Evolutionary conservation across 2,113 vertebrate species (phyloP).

Genomic region (Scomber scombrus): DNA sequence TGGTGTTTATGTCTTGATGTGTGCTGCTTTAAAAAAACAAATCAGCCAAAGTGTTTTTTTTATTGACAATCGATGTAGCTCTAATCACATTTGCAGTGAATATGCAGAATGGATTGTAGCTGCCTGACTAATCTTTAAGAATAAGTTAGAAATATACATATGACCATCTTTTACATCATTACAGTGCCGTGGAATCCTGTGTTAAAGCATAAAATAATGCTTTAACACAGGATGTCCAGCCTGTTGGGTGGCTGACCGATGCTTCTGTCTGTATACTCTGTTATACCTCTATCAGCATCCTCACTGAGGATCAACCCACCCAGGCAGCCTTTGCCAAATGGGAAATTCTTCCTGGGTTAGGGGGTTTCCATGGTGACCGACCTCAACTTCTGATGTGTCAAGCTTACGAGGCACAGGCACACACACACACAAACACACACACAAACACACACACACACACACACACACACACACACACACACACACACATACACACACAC

Average conservation of each 20-base stretch:
- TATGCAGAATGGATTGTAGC: not conserved
- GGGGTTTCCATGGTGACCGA: conserved; percentile 67
- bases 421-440: conserved; percentile 9
- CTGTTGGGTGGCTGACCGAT: conserved; percentile 1
- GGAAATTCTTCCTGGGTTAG: conserved; percentile 26
- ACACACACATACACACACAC: conserved; percentile 24
- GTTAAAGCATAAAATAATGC: no score
- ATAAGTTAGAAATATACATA: no score
- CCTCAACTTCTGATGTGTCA: conserved; percentile 39
- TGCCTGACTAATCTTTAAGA: not conserved
- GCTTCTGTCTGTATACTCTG: not conserved
- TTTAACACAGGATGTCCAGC: not conserved
- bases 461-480: not conserved
- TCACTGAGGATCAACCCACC: not conserved
- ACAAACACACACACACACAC: conserved; percentile 15
- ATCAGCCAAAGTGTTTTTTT: no score
- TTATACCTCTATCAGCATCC: conserved; percentile 10
- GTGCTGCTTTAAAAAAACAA: no score
- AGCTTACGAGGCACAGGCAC: not conserved
- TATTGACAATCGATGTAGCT: no score
- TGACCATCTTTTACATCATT: not conserved
- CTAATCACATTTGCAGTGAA: no score
- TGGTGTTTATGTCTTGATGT: no score
- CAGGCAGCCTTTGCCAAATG: conserved; percentile 22
- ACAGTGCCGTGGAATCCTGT: not conserved